These are phyloP conservation scores for Rhinolophus sinicus DNA, from an alignment of 2,113 vertebrate species.

Conservation along the genomic window DNA sequence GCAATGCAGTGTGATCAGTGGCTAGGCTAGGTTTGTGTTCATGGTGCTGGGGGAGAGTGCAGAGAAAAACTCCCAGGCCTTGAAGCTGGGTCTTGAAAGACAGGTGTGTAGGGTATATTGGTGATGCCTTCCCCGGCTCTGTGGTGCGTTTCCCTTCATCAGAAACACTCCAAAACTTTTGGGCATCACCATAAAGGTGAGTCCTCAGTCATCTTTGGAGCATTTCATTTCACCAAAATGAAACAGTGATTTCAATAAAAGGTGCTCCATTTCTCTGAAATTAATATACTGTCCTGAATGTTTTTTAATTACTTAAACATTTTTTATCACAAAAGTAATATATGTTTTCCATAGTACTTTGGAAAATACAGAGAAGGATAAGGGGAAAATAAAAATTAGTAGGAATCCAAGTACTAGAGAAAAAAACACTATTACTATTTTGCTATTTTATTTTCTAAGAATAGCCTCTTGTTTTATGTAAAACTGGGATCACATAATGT, in stretches of 20 bases:
- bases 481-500: neutral
- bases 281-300: neutral
- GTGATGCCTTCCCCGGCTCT: neutral
- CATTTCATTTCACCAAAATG: conserved; percentile 24
- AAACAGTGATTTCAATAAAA: conserved; percentile 43
- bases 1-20: neutral
- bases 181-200: neutral
- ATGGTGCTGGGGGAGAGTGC: too few relatives aligned
- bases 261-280: neutral
- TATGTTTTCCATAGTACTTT: neutral
- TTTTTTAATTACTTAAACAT: neutral
- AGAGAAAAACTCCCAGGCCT: neutral
- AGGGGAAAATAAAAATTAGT: neutral
- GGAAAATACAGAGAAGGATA: neutral
- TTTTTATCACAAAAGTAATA: conserved; percentile 42
- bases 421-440: conserved; percentile 16
- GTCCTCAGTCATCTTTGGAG: neutral
- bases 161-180: neutral
- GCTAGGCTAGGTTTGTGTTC: neutral
- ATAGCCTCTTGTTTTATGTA: conserved; percentile 27
- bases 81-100: neutral
- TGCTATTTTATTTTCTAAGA: conserved; percentile 37
- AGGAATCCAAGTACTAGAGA: conserved; percentile 4
- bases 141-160: neutral
- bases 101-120: neutral